These are phyloP conservation scores for Myotis vivesi DNA, from an alignment of 2,797 vertebrate genomes.

Conservation along the genomic window DNA sequence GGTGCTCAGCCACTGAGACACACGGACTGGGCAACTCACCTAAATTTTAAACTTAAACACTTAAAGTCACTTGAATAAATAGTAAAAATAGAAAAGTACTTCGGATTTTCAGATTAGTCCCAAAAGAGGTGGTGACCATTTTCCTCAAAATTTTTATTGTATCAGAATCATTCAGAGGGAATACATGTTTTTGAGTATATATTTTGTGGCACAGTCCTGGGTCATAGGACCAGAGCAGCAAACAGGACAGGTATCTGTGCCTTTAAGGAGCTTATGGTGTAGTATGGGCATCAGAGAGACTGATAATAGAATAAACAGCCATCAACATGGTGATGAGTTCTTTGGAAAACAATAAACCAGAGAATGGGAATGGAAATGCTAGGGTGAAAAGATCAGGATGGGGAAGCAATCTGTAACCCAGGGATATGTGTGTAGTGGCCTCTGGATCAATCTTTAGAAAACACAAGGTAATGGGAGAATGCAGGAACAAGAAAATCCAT, in stretches of 20 bases:
- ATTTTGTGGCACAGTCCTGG: background rate
- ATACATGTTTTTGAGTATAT: background rate
- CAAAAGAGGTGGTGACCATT: background rate
- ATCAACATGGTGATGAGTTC: background rate
- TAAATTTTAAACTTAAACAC: background rate
- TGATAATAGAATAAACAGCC: background rate
- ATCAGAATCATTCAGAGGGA: background rate
- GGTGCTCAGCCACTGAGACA: no score
- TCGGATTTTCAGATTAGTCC: background rate
- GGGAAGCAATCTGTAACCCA: background rate
- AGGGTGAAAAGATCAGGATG: background rate
- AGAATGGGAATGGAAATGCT: background rate
- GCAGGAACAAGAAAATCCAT: background rate
- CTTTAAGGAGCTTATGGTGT: background rate
- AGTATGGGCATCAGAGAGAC: background rate
- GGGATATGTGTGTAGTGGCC: background rate
- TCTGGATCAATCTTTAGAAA: background rate
- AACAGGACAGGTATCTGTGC: background rate
- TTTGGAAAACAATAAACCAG: background rate
- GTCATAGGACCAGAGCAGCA: background rate
- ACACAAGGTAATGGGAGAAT: background rate
- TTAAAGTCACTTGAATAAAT: background rate
- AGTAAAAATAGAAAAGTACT: background rate
- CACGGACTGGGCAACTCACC: background rate
- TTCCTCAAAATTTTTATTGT: background rate